phyloP scores from a whole-genome alignment of 2,888 invertebrate species.

The Schizaphis graminum region DNA sequence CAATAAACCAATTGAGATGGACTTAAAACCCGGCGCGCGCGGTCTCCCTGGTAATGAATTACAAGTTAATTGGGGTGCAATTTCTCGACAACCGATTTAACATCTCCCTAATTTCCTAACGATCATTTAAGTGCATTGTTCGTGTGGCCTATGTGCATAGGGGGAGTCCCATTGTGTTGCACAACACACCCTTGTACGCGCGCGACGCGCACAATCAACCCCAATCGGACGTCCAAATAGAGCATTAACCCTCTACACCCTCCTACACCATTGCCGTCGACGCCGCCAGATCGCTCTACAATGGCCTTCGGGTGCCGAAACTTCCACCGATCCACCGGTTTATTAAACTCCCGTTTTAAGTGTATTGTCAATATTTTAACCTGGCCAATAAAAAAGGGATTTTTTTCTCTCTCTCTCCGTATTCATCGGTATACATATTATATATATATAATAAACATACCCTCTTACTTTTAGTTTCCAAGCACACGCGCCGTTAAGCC shows the following conservation, averaged over 20 bases:
- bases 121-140: slow-evolving; percentile 69
- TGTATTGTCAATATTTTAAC: slow-evolving; percentile 65
- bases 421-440: neutral
- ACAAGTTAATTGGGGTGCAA: slow-evolving; percentile 75
- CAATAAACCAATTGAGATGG: slow-evolving; percentile 66
- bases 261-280: neutral
- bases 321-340: slow-evolving; percentile 63
- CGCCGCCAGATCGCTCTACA: slow-evolving; percentile 34
- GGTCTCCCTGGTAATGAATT: slow-evolving; percentile 71
- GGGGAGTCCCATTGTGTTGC: slow-evolving; percentile 66
- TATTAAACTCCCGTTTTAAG: slow-evolving; percentile 65
- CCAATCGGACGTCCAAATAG: slow-evolving; percentile 69
- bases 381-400: slow-evolving; percentile 65
- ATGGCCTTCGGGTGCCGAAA: slow-evolving; percentile 60
- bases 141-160: slow-evolving; percentile 68
- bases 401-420: neutral
- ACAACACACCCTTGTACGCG: slow-evolving; percentile 68
- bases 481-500: slow-evolving; percentile 61
- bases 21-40: slow-evolving; percentile 61
- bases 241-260: slow-evolving; percentile 69
- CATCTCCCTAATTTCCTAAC: slow-evolving; percentile 69
- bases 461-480: slow-evolving; percentile 28
- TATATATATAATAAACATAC: neutral
- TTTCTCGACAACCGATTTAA: slow-evolving; percentile 71
- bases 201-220: slow-evolving; percentile 68